These are phyloP conservation scores for Acromyrmex echinatior DNA, from an alignment of 1,140 invertebrate species.

Conservation along the genomic window DNA sequence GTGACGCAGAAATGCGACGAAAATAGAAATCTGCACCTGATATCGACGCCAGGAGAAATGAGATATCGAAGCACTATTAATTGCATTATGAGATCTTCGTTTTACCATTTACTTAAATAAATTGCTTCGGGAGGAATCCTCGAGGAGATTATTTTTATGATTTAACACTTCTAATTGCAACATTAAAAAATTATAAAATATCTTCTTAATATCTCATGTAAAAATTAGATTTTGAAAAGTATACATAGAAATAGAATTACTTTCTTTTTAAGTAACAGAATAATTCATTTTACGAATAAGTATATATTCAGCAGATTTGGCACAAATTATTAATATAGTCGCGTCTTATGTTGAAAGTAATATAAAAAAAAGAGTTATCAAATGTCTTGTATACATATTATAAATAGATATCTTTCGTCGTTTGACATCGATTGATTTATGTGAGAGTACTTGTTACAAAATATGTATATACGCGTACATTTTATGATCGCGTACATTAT, in stretches of 20 bases:
- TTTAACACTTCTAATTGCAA: background rate
- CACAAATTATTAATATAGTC: slow-evolving; percentile 24
- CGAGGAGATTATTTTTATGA: background rate
- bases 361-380: background rate
- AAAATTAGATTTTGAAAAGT: background rate
- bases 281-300: slow-evolving; percentile 14
- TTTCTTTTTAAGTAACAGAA: background rate
- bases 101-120: background rate
- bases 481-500: background rate
- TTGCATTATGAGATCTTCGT: background rate
- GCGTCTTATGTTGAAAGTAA: background rate
- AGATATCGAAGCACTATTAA: slow-evolving; percentile 20
- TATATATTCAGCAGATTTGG: background rate
- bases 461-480: background rate
- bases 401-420: background rate
- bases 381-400: background rate
- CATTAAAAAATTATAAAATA: background rate
- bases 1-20: slow-evolving; percentile 31
- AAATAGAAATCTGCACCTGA: slow-evolving; percentile 52
- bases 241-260: background rate
- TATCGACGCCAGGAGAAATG: slow-evolving; percentile 22
- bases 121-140: background rate
- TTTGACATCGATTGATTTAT: background rate
- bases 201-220: background rate
- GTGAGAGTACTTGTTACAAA: background rate